Base-by-base conservation (phyloP, 2,888 invertebrate species). In the Globia sparganii region DNA sequence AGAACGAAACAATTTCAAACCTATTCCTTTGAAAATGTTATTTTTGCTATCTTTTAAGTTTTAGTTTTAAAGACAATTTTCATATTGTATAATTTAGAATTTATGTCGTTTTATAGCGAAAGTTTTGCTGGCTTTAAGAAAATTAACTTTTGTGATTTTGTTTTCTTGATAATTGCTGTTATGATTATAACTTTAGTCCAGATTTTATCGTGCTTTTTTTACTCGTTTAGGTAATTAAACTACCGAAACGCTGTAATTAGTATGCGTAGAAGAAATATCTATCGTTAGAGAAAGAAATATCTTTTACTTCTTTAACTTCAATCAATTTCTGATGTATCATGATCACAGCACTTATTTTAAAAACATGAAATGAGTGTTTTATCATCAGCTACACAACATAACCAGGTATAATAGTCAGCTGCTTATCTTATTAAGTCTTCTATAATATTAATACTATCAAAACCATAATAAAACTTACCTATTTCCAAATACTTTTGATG, bases 401-500 rank as follows among this genome's bases (percentile, higher is more conserved):
- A n/a, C 11, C n/a, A n/a, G 11, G 25, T n/a, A 21, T 21, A 21
- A 49, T 49, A 18, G 2, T 31, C 3, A 21, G 4, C 21, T 13
- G 18, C 2, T 8, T 15, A 59, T 67, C 4, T n/a, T 15, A 43
- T 6, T 40, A 49, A 18, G 21, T 46, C n/a, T 3, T 46, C 15
- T 6, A n/a, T 5, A 28, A 37, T 62, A 25, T 25, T 31, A 62
- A 67, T 61, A 15, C 15, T 46, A 53, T 15, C 2, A 31, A 61
- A 72, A 66, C 8, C 25, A 69, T 61, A 67, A 49, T 28, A 62
- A 77, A 61, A 91, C 97, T 97, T 95, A 99, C 99, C 98, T 93
- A 99, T 98, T 97, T 99, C 99, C 91, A 99, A 97, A 95, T 99
- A 99, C 93, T 99, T 99, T 93, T 99, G 99, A 96, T 99, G 99